Conservation (phyloP, 2,888 invertebrate species). For the Athetis lepigone region DNA sequence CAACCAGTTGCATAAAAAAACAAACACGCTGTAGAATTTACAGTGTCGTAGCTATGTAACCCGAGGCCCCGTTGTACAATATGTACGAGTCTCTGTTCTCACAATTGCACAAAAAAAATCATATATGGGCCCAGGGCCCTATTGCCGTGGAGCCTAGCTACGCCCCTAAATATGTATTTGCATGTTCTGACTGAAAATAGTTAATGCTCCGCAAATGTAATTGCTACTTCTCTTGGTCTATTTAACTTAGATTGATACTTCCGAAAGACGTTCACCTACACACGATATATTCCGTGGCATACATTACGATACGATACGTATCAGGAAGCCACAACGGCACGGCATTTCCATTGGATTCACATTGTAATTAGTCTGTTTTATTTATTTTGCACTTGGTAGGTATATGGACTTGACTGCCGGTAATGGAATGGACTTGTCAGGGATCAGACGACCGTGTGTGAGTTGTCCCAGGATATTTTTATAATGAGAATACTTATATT, state of each 20-base stretch:
- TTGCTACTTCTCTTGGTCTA: slow-evolving; percentile 47
- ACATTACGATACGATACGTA: slow-evolving; percentile 43
- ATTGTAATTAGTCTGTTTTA: slow-evolving; percentile 20
- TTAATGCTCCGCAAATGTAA: slow-evolving; percentile 37
- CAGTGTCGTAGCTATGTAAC: too few species aligned
- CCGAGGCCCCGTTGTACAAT: too few species aligned
- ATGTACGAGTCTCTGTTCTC: too few species aligned
- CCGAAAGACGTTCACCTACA: slow-evolving; percentile 49
- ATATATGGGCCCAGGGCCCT: too few species aligned
- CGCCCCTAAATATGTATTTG: slow-evolving; percentile 42
- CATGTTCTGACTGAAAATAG: slow-evolving; percentile 41
- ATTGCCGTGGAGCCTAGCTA: too few species aligned
- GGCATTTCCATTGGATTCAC: slow-evolving; percentile 39
- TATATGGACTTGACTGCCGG: not conserved
- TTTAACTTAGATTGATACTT: slow-evolving; percentile 40
- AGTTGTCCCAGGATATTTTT: too few species aligned
- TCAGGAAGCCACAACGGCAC: slow-evolving; percentile 42
- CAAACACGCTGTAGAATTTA: too few species aligned
- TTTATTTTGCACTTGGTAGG: slow-evolving; percentile 31
- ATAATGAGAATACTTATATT: too few species aligned
- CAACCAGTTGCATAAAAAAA: too few species aligned
- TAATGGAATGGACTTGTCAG: not conserved
- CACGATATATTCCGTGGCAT: slow-evolving; percentile 53
- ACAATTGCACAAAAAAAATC: too few species aligned
- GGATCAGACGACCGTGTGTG: too few species aligned